Evolutionary conservation across 1,140 invertebrate genomes (phyloP).

Genomic region (Scylla paramamosain): DNA sequence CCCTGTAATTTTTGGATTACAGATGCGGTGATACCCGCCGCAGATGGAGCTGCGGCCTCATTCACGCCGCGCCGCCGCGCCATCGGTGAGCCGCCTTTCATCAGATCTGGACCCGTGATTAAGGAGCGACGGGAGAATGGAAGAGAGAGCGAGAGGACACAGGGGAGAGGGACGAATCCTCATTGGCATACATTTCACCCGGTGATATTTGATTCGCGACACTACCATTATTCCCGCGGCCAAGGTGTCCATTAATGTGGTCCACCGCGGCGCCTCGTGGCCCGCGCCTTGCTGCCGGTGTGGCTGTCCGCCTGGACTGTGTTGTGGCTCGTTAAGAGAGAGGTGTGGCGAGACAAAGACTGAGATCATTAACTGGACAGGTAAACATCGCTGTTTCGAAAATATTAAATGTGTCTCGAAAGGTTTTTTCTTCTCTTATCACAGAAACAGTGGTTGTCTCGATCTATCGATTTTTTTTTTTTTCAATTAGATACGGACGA

Average conservation of each 20-base stretch:
- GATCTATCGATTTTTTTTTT: too few relatives aligned
- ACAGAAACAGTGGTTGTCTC: too few relatives aligned
- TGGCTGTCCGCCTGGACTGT: too few relatives aligned
- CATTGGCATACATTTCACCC: conserved; percentile 53
- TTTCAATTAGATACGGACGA: too few relatives aligned
- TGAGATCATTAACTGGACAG: neutral
- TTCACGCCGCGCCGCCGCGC: neutral
- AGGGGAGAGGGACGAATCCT: neutral
- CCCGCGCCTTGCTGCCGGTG: neutral
- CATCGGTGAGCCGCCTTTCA: conserved; percentile 29
- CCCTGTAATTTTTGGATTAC: conserved; percentile 69
- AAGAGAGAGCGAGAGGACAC: conserved; percentile 44
- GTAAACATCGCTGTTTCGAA: neutral
- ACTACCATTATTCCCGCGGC: conserved; percentile 38
- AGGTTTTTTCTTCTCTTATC: neutral
- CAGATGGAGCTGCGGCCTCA: neutral
- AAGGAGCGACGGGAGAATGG: conserved; percentile 61
- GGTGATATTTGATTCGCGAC: conserved; percentile 47
- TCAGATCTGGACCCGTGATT: conserved; percentile 51
- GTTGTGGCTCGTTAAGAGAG: neutral
- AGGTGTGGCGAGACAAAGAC: neutral
- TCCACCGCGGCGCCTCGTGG: neutral
- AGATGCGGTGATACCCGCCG: conserved; percentile 60
- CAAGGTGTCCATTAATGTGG: neutral
- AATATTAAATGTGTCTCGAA: neutral